Conservation (phyloP, 1,140 invertebrate genomes). For the Diachasmimorpha longicaudata region DNA sequence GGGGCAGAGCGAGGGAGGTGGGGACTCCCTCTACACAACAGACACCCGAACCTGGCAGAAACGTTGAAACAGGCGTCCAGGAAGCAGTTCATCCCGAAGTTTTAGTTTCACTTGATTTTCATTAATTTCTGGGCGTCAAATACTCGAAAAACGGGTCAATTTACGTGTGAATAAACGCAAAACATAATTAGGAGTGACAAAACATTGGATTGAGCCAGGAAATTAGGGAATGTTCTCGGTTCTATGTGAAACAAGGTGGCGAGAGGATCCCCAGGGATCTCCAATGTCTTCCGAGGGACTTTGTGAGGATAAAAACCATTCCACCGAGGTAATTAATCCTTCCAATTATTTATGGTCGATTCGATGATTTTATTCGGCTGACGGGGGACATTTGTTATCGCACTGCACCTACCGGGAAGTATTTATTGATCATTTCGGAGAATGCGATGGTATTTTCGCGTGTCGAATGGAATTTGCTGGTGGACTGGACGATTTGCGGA, state of each 20-base stretch:
- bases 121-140: neutral
- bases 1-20: neutral
- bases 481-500: neutral
- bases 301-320: neutral
- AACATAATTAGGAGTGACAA: neutral
- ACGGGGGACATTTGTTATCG: neutral
- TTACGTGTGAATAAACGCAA: neutral
- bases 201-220: neutral
- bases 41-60: neutral
- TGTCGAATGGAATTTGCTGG: neutral
- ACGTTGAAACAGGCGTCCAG: slow-evolving; percentile 1
- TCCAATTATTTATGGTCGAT: neutral
- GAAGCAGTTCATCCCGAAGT: neutral
- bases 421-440: neutral
- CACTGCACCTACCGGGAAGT: neutral
- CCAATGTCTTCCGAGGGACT: slow-evolving; percentile 19
- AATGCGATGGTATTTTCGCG: neutral
- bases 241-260: slow-evolving; percentile 25
- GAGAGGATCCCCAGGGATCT: slow-evolving; percentile 18
- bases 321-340: neutral
- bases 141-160: neutral
- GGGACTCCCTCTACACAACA: neutral
- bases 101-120: neutral
- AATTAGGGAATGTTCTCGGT: slow-evolving; percentile 18
- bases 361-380: neutral